phyloP scores from a whole-genome alignment of 2,888 invertebrate species.

The Drosophila multiciliata region DNA sequence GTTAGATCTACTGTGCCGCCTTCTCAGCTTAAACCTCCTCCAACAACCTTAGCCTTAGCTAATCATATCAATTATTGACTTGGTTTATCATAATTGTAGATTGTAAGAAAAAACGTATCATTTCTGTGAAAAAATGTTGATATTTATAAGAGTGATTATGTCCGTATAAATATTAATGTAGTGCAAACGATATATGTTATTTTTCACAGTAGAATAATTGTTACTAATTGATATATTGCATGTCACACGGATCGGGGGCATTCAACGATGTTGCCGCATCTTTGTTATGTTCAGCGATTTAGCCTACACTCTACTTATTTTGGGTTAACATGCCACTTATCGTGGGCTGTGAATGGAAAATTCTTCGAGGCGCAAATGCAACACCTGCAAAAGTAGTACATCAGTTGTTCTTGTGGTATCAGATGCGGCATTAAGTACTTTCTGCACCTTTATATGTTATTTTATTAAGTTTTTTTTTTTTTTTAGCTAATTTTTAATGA shows the following conservation, averaged over 20 bases:
- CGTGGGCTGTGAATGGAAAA: not conserved
- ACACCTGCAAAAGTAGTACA: not conserved
- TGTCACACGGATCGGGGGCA: constrained; percentile 31
- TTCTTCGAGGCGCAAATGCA: not conserved
- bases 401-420: not conserved
- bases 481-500: too few relatives aligned
- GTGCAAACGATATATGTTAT: not conserved
- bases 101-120: too few relatives aligned
- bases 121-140: not conserved
- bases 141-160: not conserved
- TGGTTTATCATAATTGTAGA: not conserved
- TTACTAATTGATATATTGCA: constrained; percentile 42
- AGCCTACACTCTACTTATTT: not conserved
- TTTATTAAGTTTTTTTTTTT: too few relatives aligned
- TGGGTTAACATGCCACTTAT: not conserved
- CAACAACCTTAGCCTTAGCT: too few relatives aligned
- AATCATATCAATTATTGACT: not conserved
- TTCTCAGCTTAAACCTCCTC: too few relatives aligned
- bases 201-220: not conserved
- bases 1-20: too few relatives aligned
- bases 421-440: not conserved
- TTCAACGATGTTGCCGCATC: constrained; percentile 4
- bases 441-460: too few relatives aligned
- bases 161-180: constrained; percentile 15
- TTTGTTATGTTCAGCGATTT: constrained; percentile 13